These are phyloP conservation scores for Argyrosomus regius DNA, from an alignment of 2,797 vertebrate genomes.

Conservation along the genomic window DNA sequence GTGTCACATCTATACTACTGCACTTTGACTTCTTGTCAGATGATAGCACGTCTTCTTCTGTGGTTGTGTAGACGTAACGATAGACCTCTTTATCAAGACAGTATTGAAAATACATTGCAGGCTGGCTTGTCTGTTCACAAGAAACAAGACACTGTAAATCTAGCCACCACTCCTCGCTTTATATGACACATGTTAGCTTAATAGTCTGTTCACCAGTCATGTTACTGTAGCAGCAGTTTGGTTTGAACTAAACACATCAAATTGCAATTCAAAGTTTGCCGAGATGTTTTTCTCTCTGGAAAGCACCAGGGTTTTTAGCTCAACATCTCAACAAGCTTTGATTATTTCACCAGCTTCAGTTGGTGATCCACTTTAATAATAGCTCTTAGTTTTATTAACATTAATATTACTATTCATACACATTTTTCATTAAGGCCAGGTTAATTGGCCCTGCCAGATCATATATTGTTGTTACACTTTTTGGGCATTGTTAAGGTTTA, in stretches of 20 bases:
- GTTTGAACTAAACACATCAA: conserved; percentile 1
- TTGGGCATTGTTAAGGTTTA: background rate
- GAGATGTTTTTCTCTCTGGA: background rate
- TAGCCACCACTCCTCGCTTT: background rate
- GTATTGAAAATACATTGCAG: background rate
- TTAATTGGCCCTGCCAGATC: background rate
- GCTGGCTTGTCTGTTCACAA: background rate
- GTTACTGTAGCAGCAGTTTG: background rate
- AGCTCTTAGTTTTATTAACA: background rate
- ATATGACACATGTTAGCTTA: background rate
- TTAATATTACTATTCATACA: background rate
- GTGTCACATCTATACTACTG: background rate
- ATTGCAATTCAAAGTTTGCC: background rate
- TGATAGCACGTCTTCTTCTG: background rate
- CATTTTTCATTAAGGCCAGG: background rate
- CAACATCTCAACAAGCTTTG: background rate
- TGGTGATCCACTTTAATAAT: background rate
- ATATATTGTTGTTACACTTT: background rate
- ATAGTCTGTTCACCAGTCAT: conserved; percentile 1
- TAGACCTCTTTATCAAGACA: background rate
- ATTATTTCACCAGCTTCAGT: background rate
- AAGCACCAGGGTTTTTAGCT: background rate
- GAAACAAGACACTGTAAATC: background rate
- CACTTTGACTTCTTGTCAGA: background rate
- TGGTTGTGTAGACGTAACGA: background rate